Base-by-base conservation (phyloP, 2,797 vertebrate genomes). In the Perodicticus potto region DNA sequence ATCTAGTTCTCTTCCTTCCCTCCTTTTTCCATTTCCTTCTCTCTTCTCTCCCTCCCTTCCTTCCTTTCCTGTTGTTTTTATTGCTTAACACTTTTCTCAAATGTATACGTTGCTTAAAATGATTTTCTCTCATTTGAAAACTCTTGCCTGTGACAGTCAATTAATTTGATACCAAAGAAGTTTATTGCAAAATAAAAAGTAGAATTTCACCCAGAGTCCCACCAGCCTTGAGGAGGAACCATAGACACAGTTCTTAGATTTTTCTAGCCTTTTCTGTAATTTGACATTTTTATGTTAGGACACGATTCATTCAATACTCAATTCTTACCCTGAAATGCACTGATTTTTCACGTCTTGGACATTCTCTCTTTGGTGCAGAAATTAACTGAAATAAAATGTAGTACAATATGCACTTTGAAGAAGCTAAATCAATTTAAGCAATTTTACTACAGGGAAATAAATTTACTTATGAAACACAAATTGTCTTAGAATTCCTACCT, bases 231-330 rank as follows among this genome's bases (percentile, higher is more conserved):
- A 90, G 29, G 7, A 14, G n/a, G 20, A 96, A 83, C 3, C 55
- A 82, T 19, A 85, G 61, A 94, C 45, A 77, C 0, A 78, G 77
- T 94, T 85, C 80, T 93, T 49, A 94, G 10, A 67, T 65, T 94
- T 96, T 96, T 81, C 29, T 57, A 91, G 69, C 0, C 32, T 91
- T 96, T 96, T 92, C 81, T 96, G 1, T 86, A 96, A 93, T 94
- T 70, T 95, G 70, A 94, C 61, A 25, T 95, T 96, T 91, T n/a
- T 25, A 84, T 97, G 86, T 81, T 94, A 70, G 76, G 70, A 77
- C 57, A 69, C 69, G n/a, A 80, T 17, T 69, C 77, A 87, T 91
- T 61, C 40, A 93, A 65, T 95, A 88, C 81, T 77, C 32, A 78
- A 11, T 86, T 92, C 57, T 74, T 88, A 72, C 59, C 16, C 61